Base-by-base conservation (phyloP, 2,888 invertebrate species). In the Tachina grossa region DNA sequence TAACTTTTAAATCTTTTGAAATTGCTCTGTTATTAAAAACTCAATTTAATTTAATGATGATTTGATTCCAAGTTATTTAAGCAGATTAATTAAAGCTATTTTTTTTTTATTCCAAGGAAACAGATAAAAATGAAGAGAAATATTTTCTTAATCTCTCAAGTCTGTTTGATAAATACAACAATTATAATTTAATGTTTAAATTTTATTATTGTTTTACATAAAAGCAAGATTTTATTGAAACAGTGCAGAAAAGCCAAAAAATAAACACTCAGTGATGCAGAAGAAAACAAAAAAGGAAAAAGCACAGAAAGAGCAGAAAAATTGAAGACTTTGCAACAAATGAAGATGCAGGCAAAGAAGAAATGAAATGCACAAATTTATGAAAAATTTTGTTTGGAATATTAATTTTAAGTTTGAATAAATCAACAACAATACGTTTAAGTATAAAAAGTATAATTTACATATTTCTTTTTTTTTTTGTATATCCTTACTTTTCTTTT, bases 351-450 rank as follows among this genome's bases (percentile, higher is more conserved):
- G 22, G 31, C 19, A 41, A 45, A 65, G 22, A 47, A 51, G 19
- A 19, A 16, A 53, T 41, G 9, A 43, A 14, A 51, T 69, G 49
- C 59, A 59, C 59, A 61, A 16, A 65, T 49, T 6, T 31, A 59
- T 49, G 63, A 53, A 78, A 61, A 53, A 79, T 31, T 71, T 79
- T 79, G 69, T 51, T 69, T 79, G 69, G 61, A 79, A 71, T 79
- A 71, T 79, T 79, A 79, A 79, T 79, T 78, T 63, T 53, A 45
- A 61, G 41, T 79, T 71, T 47, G 78, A 79, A 71, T 71, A 71
- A 79, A 55, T 71, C 69, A 53, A 63, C 69, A 61, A 63, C 63
- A 71, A 61, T 51, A 45, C 43, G 51, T 22, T 22, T n/a, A n/a
- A n/a, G n/a, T n/a, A n/a, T n/a, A n/a, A n/a, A n/a, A n/a, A n/a